phyloP scores from a whole-genome alignment of 2,113 vertebrate genomes.

The Tenrec ecaudatus region DNA sequence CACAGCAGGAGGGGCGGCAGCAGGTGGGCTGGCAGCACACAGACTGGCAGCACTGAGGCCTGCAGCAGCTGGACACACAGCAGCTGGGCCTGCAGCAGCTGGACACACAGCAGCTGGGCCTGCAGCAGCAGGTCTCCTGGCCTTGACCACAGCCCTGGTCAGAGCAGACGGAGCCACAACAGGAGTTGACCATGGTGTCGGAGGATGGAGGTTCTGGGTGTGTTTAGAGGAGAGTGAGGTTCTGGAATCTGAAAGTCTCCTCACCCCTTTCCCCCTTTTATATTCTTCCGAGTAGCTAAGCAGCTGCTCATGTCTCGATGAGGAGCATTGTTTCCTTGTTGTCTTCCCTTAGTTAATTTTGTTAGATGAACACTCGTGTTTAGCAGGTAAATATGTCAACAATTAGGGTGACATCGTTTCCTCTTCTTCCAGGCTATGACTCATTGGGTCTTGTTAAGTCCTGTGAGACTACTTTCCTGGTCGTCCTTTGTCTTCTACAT shows the following conservation, averaged over 20 bases:
- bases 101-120: too few relatives aligned
- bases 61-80: too few relatives aligned
- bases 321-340: not conserved
- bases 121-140: constrained; percentile 49
- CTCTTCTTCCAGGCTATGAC: not conserved
- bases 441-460: not conserved
- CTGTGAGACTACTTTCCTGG: not conserved
- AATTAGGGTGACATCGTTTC: not conserved
- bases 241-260: not conserved
- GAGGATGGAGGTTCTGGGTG: not conserved
- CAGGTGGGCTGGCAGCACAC: too few relatives aligned
- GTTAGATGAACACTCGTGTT: not conserved
- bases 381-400: not conserved
- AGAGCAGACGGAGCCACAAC: constrained; percentile 15
- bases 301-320: not conserved
- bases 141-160: not conserved
- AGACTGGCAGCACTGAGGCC: too few relatives aligned
- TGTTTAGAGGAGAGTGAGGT: not conserved
- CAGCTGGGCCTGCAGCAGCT: too few relatives aligned
- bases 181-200: constrained; percentile 60
- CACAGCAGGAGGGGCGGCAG: too few relatives aligned
- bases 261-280: not conserved
- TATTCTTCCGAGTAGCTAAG: not conserved
- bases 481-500: not conserved
- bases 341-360: constrained; percentile 16